phyloP scores from a whole-genome alignment of 2,113 vertebrate genomes.

The Rattus rattus region DNA sequence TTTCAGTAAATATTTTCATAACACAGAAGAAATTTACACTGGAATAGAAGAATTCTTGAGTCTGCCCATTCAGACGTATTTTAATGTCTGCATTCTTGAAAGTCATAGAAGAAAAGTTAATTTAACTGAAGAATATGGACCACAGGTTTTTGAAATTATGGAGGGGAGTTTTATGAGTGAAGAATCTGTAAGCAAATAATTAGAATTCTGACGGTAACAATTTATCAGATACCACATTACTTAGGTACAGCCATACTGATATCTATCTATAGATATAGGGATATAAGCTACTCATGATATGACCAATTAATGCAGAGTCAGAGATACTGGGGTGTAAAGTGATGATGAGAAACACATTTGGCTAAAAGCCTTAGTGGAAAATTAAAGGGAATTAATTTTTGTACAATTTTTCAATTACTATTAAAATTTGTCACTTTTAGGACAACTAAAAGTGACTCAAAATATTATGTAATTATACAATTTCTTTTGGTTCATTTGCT shows the following conservation, averaged over 20 bases:
- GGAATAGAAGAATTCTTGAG: not conserved
- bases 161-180: conserved; percentile 28
- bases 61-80: not conserved
- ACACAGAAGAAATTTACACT: conserved; percentile 30
- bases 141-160: conserved; percentile 20
- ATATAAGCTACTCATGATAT: not conserved
- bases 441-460: conserved; percentile 47
- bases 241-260: conserved; percentile 14
- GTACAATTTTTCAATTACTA: conserved; percentile 15
- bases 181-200: not conserved
- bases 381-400: not conserved
- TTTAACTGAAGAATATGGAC: not conserved
- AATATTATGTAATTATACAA: not conserved
- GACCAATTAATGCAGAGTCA: not conserved
- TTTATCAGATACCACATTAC: not conserved
- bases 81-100: conserved; percentile 44
- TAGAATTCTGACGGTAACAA: conserved; percentile 22
- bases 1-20: conserved; percentile 51
- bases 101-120: conserved; percentile 28
- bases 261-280: not conserved
- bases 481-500: not conserved
- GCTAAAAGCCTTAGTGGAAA: conserved; percentile 4
- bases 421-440: not conserved
- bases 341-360: conserved; percentile 27
- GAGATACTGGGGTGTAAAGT: not conserved